Conservation (phyloP, 2,113 vertebrate species). For the Marmota monax region DNA sequence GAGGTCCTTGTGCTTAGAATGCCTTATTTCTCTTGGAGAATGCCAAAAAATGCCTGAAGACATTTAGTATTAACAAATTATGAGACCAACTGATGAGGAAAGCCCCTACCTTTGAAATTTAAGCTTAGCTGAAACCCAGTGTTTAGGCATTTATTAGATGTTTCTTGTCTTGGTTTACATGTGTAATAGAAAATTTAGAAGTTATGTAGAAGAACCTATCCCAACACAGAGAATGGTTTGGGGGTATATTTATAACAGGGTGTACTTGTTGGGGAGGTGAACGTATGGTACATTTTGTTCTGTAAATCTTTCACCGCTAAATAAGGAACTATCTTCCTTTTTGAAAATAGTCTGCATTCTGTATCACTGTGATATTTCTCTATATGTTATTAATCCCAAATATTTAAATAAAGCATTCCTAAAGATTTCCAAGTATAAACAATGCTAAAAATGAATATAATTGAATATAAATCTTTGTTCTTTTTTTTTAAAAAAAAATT, state of each 20-base stretch:
- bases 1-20: not conserved
- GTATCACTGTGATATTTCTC: constrained; percentile 39
- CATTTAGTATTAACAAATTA: not conserved
- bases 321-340: not conserved
- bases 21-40: not conserved
- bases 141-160: not conserved
- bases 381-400: not conserved
- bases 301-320: not conserved
- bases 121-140: not conserved
- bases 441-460: constrained; percentile 47
- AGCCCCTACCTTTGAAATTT: not conserved
- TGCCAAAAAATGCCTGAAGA: not conserved
- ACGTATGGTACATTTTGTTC: constrained; percentile 25
- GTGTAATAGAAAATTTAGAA: constrained; percentile 7
- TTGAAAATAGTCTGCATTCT: constrained; percentile 6
- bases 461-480: constrained; percentile 28
- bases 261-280: not conserved
- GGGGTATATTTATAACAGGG: not conserved
- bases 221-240: not conserved
- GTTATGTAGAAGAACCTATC: not conserved
- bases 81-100: constrained; percentile 7
- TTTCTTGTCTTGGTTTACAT: constrained; percentile 31
- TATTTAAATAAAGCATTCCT: constrained; percentile 46
- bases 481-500: not conserved
- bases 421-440: not conserved